Evolutionary conservation across 1,140 invertebrate genomes (phyloP).

Genomic region (Littorina saxatilis): DNA sequence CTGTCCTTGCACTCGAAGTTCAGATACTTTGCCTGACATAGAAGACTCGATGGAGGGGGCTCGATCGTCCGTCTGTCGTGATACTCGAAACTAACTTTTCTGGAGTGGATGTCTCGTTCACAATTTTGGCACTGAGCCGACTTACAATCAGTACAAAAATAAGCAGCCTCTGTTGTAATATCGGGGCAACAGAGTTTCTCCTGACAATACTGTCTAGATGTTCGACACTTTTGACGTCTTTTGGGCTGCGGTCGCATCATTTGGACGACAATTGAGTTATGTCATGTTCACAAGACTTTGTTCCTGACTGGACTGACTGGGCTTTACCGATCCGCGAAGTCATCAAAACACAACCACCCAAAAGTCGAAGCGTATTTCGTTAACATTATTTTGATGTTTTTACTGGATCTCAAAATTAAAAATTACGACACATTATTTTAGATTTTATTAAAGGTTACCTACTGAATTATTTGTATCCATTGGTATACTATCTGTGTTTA

Average conservation of each 20-base stretch:
- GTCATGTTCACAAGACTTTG: conserved; percentile 8
- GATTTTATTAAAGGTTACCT: too few species aligned
- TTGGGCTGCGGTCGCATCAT: conserved; percentile 42
- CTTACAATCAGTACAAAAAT: conserved; percentile 71
- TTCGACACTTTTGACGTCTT: conserved; percentile 51
- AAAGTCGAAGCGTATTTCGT: neutral
- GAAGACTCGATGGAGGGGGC: conserved; percentile 54
- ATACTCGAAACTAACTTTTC: conserved; percentile 66
- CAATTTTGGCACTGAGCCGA: conserved; percentile 74
- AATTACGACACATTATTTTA: too few species aligned
- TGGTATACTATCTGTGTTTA: too few species aligned
- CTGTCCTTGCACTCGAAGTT: conserved; percentile 61
- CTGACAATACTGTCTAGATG: conserved; percentile 65
- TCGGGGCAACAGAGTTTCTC: conserved; percentile 70
- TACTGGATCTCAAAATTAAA: too few species aligned
- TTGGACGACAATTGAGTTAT: neutral
- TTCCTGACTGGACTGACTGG: too few species aligned
- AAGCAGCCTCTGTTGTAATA: conserved; percentile 65
- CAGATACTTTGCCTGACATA: conserved; percentile 65
- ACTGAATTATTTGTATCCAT: too few species aligned
- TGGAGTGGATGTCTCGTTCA: conserved; percentile 72
- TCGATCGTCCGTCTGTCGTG: conserved; percentile 68
- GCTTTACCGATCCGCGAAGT: neutral
- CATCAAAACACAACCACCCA: neutral
- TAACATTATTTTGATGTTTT: too few species aligned